Base-by-base conservation (phyloP, 2,797 vertebrate species). In the Fratercula arctica region DNA sequence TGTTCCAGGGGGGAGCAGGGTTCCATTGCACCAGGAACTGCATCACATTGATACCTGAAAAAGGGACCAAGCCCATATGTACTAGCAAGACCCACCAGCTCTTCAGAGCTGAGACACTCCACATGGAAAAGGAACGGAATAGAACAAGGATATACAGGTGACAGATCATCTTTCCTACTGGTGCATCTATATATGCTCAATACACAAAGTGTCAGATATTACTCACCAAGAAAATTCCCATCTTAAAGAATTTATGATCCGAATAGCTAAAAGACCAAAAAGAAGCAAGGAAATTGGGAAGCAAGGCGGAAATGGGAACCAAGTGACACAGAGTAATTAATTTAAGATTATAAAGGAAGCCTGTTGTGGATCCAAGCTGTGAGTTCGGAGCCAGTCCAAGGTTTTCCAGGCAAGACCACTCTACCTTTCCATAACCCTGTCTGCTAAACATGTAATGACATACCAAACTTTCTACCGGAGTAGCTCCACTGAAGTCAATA, bases 401-500 rank as follows among this genome's bases (percentile, higher is more conserved):
- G 31, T 23, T 74, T 74, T 78, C 64, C 66, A 95, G 29, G 28
- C 51, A 83, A 77, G 68, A 63, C 35, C 53, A 43, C 66, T 78
- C 60, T 11, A 19, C 60, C 41, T 56, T 61, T 78, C 81, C 9
- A 17, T 41, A 93, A 68, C 68, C 75, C 54, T 64, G 7, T 56
- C 80, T 81, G 67, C 63, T 80, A 41, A 87, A 81, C 72, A 63
- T 9, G 1, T 51, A 51, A 69, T 6, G 3, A 68, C 68, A 41
- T 12, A 39, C 77, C 53, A 68, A 90, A 46, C 35, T 76, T 45
- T 19, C 59, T 6, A 31, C 61, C 63, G 0, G 0, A 92, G 61
- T 1, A 87, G 28, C 73, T 92, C 79, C 23, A 13, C 35, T 66
- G 31, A 63, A 96, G 90, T 95, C 94, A 95, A 87, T 95, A 96